Evolutionary conservation across 2,113 vertebrate species (phyloP).

Genomic region (Sisor rabdophorus): DNA sequence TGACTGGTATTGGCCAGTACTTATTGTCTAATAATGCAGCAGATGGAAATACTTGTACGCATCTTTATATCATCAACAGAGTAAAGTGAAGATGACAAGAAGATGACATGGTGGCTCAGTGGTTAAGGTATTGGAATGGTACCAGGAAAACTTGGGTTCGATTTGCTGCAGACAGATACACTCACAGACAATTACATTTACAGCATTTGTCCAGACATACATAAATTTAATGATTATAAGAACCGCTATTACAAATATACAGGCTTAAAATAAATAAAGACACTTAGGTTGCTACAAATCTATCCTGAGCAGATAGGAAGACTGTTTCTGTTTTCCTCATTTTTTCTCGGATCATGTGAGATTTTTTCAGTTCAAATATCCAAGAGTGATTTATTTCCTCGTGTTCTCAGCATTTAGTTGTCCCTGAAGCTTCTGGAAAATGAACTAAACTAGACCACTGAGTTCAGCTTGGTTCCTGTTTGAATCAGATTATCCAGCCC

Average conservation of each 20-base stretch:
- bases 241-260: not conserved
- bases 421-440: not conserved
- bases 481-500: not conserved
- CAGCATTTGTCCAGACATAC: no score
- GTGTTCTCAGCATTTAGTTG: not conserved
- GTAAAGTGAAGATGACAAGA: no score
- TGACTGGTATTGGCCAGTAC: not conserved
- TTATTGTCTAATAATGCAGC: not conserved
- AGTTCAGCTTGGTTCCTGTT: not conserved
- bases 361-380: no score
- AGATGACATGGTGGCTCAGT: no score
- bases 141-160: no score
- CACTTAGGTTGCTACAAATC: not conserved
- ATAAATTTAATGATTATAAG: no score
- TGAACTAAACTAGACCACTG: not conserved
- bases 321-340: not conserved
- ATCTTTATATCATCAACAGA: no score
- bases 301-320: not conserved
- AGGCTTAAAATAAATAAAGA: not conserved
- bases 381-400: no score
- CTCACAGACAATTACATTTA: no score
- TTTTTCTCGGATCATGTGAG: not conserved
- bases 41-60: no score
- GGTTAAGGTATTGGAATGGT: no score
- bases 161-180: no score